phyloP scores from a whole-genome alignment of 2,888 invertebrate species.

The Diaphora mendica region DNA sequence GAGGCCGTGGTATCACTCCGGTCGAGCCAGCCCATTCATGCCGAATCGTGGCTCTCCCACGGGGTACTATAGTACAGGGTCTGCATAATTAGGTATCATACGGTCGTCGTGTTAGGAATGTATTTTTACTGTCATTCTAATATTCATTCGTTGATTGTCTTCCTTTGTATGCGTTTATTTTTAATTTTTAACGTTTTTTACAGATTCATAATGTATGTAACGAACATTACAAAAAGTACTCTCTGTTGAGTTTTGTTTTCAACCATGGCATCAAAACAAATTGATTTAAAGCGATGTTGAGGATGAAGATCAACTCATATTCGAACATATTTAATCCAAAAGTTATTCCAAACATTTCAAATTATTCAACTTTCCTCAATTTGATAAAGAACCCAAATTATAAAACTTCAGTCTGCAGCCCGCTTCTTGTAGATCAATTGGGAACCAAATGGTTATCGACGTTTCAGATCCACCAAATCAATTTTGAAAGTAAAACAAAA shows the following conservation, averaged over 20 bases:
- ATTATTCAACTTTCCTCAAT: background rate
- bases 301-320: background rate
- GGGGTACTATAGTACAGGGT: too few species aligned
- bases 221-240: background rate
- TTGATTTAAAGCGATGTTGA: background rate
- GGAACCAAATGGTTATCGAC: slow-evolving; percentile 23
- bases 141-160: background rate
- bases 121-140: background rate
- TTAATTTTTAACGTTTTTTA: background rate
- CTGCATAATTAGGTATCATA: too few species aligned
- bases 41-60: too few species aligned
- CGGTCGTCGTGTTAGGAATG: too few species aligned
- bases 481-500: slow-evolving; percentile 52
- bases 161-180: too few species aligned
- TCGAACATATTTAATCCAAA: background rate
- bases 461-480: slow-evolving; percentile 27
- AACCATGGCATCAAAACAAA: background rate
- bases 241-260: background rate
- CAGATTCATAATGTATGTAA: background rate
- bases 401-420: slow-evolving; percentile 2
- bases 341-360: background rate
- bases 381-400: slow-evolving; percentile 5
- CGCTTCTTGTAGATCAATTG: slow-evolving; percentile 20
- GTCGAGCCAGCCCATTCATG: too few species aligned
- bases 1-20: too few species aligned